These are phyloP conservation scores for Phycodurus eques DNA, from an alignment of 2,113 vertebrate species.

Conservation along the genomic window DNA sequence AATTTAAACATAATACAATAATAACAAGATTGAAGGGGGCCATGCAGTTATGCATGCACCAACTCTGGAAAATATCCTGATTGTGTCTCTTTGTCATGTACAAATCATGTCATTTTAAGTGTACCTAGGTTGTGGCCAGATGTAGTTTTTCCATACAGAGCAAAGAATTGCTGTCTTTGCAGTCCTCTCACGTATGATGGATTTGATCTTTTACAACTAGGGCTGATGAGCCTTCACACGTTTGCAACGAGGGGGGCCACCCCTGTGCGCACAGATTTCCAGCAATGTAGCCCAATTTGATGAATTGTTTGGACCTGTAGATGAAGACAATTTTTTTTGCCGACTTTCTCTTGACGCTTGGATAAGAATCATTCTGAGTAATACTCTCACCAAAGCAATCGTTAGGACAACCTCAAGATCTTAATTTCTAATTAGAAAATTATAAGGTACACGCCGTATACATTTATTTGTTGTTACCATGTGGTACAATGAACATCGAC, in stretches of 20 bases:
- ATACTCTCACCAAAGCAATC: background rate
- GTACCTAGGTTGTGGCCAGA: conserved; percentile 30
- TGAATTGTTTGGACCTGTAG: background rate
- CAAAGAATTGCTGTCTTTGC: conserved; percentile 42
- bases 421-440: background rate
- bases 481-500: background rate
- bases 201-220: conserved; percentile 52
- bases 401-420: background rate
- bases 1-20: background rate
- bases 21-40: background rate
- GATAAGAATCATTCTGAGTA: conserved; percentile 1
- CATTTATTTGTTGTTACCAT: background rate
- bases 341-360: background rate
- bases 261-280: conserved; percentile 37
- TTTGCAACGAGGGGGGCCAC: conserved; percentile 59
- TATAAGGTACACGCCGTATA: background rate
- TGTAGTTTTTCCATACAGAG: conserved; percentile 48
- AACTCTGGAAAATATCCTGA: background rate
- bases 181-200: conserved; percentile 52
- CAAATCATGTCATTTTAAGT: conserved; percentile 29
- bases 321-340: conserved; percentile 6
- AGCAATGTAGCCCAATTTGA: background rate
- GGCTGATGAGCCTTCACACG: conserved; percentile 55
- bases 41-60: background rate
- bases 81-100: conserved; percentile 6